phyloP scores from a whole-genome alignment of 35 echinoderm and acorn worm genomes.

The Apostichopus parvimensis region DNA sequence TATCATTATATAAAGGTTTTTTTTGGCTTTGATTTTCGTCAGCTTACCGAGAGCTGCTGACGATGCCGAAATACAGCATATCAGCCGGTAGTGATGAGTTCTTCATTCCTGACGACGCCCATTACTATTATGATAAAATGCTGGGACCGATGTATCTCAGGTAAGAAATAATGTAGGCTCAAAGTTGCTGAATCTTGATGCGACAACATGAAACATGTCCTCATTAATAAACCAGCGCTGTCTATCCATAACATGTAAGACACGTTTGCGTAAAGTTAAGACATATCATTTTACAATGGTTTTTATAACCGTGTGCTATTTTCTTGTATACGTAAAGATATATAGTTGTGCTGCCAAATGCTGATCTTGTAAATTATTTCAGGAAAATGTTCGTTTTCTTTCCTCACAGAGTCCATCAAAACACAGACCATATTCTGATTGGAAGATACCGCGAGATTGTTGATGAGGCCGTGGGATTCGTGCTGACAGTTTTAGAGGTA shows the following conservation, averaged over 20 bases:
- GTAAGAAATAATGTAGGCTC: background rate
- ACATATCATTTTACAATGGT: too few species aligned
- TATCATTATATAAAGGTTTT: too few species aligned
- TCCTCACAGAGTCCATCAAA: constrained; percentile 25
- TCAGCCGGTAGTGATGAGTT: constrained; percentile 60
- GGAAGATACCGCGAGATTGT: constrained; percentile 25
- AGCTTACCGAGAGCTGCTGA: constrained; percentile 62
- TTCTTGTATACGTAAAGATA: too few species aligned
- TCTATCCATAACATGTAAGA: too few species aligned
- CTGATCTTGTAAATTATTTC: too few species aligned
- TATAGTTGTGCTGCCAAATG: too few species aligned
- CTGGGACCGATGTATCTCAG: constrained; percentile 62
- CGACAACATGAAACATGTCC: too few species aligned
- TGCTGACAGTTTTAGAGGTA: constrained; percentile 11
- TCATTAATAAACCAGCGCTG: too few species aligned
- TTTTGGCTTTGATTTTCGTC: background rate
- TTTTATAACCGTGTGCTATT: too few species aligned
- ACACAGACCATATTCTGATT: constrained; percentile 45
- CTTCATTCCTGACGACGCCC: constrained; percentile 69
- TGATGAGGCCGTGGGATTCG: constrained; percentile 14
- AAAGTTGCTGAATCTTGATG: too few species aligned
- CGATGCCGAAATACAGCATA: constrained; percentile 63
- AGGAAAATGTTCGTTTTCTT: too few species aligned
- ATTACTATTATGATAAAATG: constrained; percentile 68
- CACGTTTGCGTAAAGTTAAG: too few species aligned